These are phyloP conservation scores for Thrips palmi DNA, from an alignment of 1,140 invertebrate species.

Conservation along the genomic window DNA sequence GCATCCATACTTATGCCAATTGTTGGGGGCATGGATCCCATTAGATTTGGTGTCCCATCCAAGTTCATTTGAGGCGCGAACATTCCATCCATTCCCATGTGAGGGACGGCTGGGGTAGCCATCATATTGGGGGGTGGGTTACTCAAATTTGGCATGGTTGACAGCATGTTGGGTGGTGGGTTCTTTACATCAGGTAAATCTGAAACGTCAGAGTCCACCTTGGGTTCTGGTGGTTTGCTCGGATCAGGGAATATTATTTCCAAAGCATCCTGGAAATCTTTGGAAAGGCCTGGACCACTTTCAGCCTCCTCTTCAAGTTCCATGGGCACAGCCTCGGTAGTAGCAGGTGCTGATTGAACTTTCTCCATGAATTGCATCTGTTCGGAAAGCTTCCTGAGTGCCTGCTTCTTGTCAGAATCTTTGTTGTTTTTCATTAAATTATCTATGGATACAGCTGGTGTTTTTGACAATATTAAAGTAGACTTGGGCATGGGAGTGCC, in stretches of 20 bases:
- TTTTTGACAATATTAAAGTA: slow-evolving; percentile 14
- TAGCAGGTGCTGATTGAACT: slow-evolving; percentile 5
- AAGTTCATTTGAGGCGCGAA: too few species aligned
- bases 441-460: slow-evolving; percentile 19
- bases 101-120: too few species aligned
- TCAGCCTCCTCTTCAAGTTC: slow-evolving; percentile 10
- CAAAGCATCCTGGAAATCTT: slow-evolving; percentile 14
- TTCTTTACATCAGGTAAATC: too few species aligned
- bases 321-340: slow-evolving; percentile 12
- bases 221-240: not conserved
- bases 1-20: too few species aligned
- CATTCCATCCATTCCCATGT: too few species aligned
- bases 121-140: too few species aligned
- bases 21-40: too few species aligned
- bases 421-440: not conserved
- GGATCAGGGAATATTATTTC: slow-evolving; percentile 13
- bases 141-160: too few species aligned
- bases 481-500: too few species aligned
- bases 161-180: too few species aligned
- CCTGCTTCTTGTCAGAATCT: slow-evolving; percentile 1
- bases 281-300: slow-evolving; percentile 5
- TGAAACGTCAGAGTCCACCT: not conserved
- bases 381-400: not conserved
- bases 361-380: not conserved
- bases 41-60: too few species aligned